These are phyloP conservation scores for Leucoraja erinaceus DNA, from an alignment of 2,113 vertebrate species.

Conservation along the genomic window DNA sequence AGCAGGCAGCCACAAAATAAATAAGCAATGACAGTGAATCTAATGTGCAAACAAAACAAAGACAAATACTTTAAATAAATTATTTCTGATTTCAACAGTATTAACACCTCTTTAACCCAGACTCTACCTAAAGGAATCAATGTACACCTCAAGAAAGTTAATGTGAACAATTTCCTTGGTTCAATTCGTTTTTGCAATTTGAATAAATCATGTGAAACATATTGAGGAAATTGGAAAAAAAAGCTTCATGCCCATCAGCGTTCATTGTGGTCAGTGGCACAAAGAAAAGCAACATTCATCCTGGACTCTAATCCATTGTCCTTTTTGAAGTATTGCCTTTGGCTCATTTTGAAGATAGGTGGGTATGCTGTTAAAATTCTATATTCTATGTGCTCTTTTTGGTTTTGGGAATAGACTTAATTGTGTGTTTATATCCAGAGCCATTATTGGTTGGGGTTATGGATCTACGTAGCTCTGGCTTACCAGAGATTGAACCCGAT, in stretches of 20 bases:
- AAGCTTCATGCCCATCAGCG: not conserved
- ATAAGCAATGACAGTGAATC: not conserved
- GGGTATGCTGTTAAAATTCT: conserved; percentile 1
- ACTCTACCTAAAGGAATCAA: not conserved
- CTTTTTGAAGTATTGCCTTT: conserved; percentile 32
- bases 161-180: conserved; percentile 27
- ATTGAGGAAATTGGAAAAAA: not conserved
- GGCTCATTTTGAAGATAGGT: conserved; percentile 25
- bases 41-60: not conserved
- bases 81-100: conserved; percentile 26
- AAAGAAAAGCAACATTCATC: not conserved
- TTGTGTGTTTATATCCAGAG: conserved; percentile 42
- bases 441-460: conserved; percentile 40
- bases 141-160: not conserved
- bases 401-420: conserved; percentile 43
- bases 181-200: not conserved
- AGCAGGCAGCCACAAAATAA: not conserved
- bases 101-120: not conserved
- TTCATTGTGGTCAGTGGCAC: not conserved
- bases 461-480: conserved; percentile 46
- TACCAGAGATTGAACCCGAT: conserved; percentile 43
- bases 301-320: not conserved
- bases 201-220: not conserved
- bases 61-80: not conserved
- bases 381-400: conserved; percentile 48